Base-by-base conservation (phyloP, 2,888 invertebrate genomes). In the Cotesia congregata region DNA sequence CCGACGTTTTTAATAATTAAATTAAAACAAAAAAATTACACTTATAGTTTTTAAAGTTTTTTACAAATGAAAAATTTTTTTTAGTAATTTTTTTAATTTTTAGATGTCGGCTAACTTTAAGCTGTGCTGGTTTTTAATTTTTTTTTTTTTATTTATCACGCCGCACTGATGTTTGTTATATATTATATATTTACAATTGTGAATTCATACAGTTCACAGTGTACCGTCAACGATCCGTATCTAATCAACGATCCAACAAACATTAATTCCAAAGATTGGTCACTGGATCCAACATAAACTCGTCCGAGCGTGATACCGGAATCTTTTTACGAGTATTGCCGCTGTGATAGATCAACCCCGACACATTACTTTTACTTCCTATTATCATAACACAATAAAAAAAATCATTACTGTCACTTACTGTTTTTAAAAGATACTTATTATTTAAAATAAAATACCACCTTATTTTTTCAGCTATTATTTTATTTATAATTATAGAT, bases 171-270 rank as follows among this genome's bases (percentile, higher is more conserved):
- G 50, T 50, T 50, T 12, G 9, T 50, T 50, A 50, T 20, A 20
- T 20, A 30, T 30, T 30, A 30, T 30, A 30, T 30, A 30, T 50
- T 50, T 50, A 50, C 50, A 50, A 12, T 12, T 12, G 12, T 4
- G 4, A 50, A 50, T 50, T 12, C 50, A 50, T 50, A 50, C 50
- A 50, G 12, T 50, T 50, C 9, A 50, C 50, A 50, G 50, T 50
- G n/a, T 41, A 17, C n/a, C 20, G 7, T 65, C 50, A 72, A 65
- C 65, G 20, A 64, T 65, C 40, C 50, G 65, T 65, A 72, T 72
- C 65, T 30, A 65, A 72, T 72, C 64, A 72, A 72, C 30, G 30
- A 65, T 61, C 17, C 72, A 72, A 64, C 30, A 39, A 64, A 72
- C 41, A 50, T 30, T 62, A 41, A 41, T 20, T 64, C 17, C 17